Percentiles rank a stretch among this genome's conserved stretches.
Evolutionary conservation across 1,140 invertebrate species (phyloP).

Genomic region (Phocides pigmalion): DNA sequence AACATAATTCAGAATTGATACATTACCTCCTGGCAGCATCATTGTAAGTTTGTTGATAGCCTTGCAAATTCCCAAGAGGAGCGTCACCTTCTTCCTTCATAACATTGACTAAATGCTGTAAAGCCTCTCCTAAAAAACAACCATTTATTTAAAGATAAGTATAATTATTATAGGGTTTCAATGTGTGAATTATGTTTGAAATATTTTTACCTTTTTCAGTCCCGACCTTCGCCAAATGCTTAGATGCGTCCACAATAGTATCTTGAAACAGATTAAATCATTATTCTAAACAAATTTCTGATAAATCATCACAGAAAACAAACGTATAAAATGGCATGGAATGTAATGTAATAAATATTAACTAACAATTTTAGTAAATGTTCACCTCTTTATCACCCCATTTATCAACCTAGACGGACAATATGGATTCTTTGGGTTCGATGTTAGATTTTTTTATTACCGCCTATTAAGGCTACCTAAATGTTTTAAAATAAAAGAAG

Average conservation of each 20-base stretch:
- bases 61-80: slow-evolving; percentile 55
- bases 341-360: too few species aligned
- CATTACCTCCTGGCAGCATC: slow-evolving; percentile 59
- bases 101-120: slow-evolving; percentile 53
- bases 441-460: too few species aligned
- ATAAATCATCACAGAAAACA: too few species aligned
- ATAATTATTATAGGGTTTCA: neutral
- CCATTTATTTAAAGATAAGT: neutral
- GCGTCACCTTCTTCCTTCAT: slow-evolving; percentile 61
- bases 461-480: too few species aligned
- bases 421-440: too few species aligned
- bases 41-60: slow-evolving; percentile 58
- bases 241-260: slow-evolving; percentile 58
- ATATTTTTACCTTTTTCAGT: slow-evolving; percentile 53
- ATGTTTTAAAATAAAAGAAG: too few species aligned
- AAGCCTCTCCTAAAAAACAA: slow-evolving; percentile 48
- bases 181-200: neutral
- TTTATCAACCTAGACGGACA: too few species aligned
- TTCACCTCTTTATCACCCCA: too few species aligned
- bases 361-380: too few species aligned
- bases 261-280: slow-evolving; percentile 43
- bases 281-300: too few species aligned
- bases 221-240: slow-evolving; percentile 61
- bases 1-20: too few species aligned
- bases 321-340: too few species aligned